phyloP scores from a whole-genome alignment of 2,888 invertebrate species.

The Microplitis deprimator region DNA sequence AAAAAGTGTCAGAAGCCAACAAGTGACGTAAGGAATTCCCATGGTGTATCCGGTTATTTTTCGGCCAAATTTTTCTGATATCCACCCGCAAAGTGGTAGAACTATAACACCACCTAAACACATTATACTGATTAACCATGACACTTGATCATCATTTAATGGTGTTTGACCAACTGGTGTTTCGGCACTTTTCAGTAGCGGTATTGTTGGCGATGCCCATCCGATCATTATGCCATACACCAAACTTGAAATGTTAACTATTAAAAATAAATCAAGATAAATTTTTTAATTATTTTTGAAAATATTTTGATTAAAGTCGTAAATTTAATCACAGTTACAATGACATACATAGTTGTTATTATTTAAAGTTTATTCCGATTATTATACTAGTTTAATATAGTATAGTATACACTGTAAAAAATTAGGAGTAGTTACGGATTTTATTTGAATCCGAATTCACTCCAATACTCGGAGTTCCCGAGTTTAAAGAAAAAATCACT shows the following conservation, averaged over 20 bases:
- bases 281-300: background rate
- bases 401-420: no score
- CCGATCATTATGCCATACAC: conserved; percentile 72
- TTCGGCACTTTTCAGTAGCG: conserved; percentile 68
- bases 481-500: no score
- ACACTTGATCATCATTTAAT: conserved; percentile 72
- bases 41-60: conserved; percentile 74
- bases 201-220: conserved; percentile 76
- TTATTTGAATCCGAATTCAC: no score
- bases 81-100: conserved; percentile 71
- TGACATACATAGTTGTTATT: no score
- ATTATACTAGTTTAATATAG: no score
- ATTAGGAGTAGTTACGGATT: no score
- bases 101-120: conserved; percentile 74
- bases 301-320: background rate
- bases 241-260: conserved; percentile 70
- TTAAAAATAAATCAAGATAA: background rate
- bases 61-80: conserved; percentile 74
- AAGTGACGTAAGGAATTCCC: conserved; percentile 74
- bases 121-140: conserved; percentile 75
- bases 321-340: no score
- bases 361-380: no score
- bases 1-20: conserved; percentile 75
- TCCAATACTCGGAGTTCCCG: no score
- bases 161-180: conserved; percentile 71